These are phyloP conservation scores for Alectoris magna DNA, from an alignment of 2,797 vertebrate genomes.

Conservation along the genomic window DNA sequence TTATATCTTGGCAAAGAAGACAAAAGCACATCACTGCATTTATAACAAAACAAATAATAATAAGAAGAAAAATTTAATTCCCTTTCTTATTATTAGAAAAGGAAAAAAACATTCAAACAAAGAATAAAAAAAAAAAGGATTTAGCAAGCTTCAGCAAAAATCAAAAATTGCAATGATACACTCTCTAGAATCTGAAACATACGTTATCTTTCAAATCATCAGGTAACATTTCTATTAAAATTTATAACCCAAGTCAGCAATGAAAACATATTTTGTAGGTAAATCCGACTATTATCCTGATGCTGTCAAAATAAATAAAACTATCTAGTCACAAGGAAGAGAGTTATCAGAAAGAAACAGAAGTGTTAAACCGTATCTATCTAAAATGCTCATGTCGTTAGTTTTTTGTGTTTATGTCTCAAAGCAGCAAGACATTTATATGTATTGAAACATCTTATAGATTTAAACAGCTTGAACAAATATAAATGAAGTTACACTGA, in stretches of 20 bases:
- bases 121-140: not conserved
- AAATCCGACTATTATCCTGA: not conserved
- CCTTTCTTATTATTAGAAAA: not conserved
- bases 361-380: not conserved
- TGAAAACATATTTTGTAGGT: not conserved
- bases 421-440: not conserved
- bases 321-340: not conserved
- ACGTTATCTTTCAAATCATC: not conserved
- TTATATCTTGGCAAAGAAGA: not conserved
- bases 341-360: not conserved
- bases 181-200: not conserved
- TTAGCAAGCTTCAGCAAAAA: not conserved
- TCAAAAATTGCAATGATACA: not conserved
- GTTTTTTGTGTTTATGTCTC: not conserved
- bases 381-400: not conserved
- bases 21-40: not conserved
- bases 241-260: not conserved
- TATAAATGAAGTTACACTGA: not conserved
- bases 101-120: not conserved
- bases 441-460: not conserved
- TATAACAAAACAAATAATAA: not conserved
- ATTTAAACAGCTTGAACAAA: not conserved
- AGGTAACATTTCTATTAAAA: not conserved
- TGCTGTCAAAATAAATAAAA: not conserved
- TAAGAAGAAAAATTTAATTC: rapidly evolving